Evolutionary conservation across 2,797 vertebrate species (phyloP).

Genomic region (Pachyuromys duprasi): DNA sequence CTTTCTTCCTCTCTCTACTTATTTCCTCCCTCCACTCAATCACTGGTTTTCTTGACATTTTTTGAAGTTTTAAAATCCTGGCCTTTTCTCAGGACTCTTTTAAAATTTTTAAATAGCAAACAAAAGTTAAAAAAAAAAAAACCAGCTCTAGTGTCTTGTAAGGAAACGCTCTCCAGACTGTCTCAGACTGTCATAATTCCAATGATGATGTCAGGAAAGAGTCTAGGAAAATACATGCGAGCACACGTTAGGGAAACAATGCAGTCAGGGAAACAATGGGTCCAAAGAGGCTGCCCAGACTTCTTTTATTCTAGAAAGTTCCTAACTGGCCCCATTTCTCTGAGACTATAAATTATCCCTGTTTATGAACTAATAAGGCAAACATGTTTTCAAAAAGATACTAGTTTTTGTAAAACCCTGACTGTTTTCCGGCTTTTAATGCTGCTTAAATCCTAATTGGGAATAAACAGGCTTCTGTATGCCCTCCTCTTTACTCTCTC

Average conservation of each 20-base stretch:
- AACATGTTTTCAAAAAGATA: not conserved
- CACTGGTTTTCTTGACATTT: not conserved
- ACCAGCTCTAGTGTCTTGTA: not conserved
- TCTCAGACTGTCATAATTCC: not conserved
- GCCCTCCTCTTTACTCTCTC: not conserved
- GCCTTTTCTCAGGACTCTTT: not conserved
- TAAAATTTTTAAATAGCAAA: not conserved
- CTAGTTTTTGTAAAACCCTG: not conserved
- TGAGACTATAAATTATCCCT: not conserved
- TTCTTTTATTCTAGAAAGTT: constrained; percentile 28
- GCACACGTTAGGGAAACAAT: not conserved
- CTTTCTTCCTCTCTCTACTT: not conserved
- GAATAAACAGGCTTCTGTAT: constrained; percentile 8
- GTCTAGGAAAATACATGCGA: constrained; percentile 45
- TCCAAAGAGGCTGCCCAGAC: not conserved
- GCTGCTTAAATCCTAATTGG: not conserved
- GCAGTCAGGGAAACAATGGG: constrained; percentile 2
- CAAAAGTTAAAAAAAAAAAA: not conserved
- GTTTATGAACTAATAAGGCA: not conserved
- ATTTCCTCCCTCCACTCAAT: not conserved
- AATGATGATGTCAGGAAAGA: constrained; percentile 39
- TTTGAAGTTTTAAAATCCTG: constrained; percentile 38
- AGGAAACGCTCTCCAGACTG: constrained; percentile 26
- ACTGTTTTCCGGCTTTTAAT: constrained; percentile 28
- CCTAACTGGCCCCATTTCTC: not conserved